Evolutionary conservation across 2,797 vertebrate genomes (phyloP).

Genomic region (Oophaga sylvatica): DNA sequence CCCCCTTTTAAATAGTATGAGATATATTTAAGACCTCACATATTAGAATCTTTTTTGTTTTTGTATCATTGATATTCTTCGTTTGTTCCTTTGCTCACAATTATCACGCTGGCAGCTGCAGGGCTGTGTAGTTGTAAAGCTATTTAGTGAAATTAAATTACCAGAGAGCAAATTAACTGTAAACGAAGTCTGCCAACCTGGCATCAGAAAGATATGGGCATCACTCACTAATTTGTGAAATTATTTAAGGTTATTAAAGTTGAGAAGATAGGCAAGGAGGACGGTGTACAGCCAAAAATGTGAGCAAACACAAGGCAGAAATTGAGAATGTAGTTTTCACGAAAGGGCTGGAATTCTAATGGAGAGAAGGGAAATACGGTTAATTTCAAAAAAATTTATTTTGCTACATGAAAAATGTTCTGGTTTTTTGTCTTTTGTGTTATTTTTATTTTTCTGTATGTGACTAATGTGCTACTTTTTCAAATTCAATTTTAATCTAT

Average conservation of each 20-base stretch:
- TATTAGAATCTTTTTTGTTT: neutral
- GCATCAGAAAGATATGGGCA: slow-evolving; percentile 20
- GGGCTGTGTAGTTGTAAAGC: slow-evolving; percentile 23
- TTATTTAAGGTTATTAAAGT: slow-evolving; percentile 31
- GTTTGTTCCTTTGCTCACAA: neutral
- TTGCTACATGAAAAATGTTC: neutral
- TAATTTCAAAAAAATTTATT: slow-evolving; percentile 22
- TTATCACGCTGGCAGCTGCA: slow-evolving; percentile 32
- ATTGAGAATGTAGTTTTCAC: slow-evolving; percentile 7
- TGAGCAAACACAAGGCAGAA: neutral
- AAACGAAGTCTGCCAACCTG: slow-evolving; percentile 36
- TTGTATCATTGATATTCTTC: slow-evolving; percentile 35
- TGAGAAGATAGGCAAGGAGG: slow-evolving; percentile 24
- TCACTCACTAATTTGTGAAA: slow-evolving; percentile 29
- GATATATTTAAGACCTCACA: neutral
- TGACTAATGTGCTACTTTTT: neutral
- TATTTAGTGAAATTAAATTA: slow-evolving; percentile 53
- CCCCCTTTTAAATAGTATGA: no score
- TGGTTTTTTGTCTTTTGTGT: neutral
- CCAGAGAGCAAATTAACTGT: slow-evolving; percentile 40
- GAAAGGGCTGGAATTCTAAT: neutral
- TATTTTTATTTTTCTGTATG: neutral
- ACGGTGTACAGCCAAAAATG: neutral
- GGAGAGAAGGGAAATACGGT: neutral
- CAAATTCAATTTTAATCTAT: neutral